Base-by-base conservation (phyloP, 2,888 invertebrate species). In the Barypeithes pellucidus region DNA sequence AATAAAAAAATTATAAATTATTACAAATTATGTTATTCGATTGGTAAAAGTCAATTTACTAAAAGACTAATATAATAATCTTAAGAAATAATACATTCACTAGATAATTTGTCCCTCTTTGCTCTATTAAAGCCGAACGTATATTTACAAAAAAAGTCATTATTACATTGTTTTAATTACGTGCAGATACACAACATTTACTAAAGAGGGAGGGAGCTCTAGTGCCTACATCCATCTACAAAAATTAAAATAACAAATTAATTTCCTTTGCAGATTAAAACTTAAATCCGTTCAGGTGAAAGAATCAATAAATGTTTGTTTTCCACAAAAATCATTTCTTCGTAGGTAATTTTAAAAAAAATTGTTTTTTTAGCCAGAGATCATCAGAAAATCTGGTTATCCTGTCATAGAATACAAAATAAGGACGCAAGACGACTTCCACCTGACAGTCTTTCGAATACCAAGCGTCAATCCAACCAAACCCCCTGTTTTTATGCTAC, bases 291-390 rank as follows among this genome's bases (percentile, higher is more conserved):
- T n/a, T n/a, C n/a, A n/a, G n/a, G n/a, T n/a, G n/a, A n/a, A n/a
- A n/a, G n/a, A n/a, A n/a, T n/a, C n/a, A n/a, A n/a, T n/a, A n/a
- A n/a, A n/a, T n/a, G n/a, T n/a, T n/a, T n/a, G n/a, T n/a, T n/a
- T n/a, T n/a, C n/a, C n/a, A n/a, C n/a, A n/a, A n/a, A n/a, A n/a
- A n/a, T n/a, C n/a, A n/a, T n/a, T n/a, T n/a, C n/a, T n/a, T n/a
- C n/a, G n/a, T n/a, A n/a, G n/a, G n/a, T n/a, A n/a, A n/a, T n/a
- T n/a, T n/a, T n/a, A n/a, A n/a, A n/a, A n/a, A n/a, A n/a, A n/a
- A n/a, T n/a, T n/a, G n/a, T n/a, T n/a, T 24, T 80, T 81, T 12
- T 73, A 86, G 77, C 84, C 88, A 76, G 79, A 84, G 54, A 84
- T 84, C 61, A 85, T 82, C 18, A 77, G 79, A 66, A 78, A 76